A percentile compares a stretch with the other conserved stretches of the same genome.
Evolutionary conservation across 2,113 vertebrate genomes (phyloP).

Genomic region (Actenoides hombroni): DNA sequence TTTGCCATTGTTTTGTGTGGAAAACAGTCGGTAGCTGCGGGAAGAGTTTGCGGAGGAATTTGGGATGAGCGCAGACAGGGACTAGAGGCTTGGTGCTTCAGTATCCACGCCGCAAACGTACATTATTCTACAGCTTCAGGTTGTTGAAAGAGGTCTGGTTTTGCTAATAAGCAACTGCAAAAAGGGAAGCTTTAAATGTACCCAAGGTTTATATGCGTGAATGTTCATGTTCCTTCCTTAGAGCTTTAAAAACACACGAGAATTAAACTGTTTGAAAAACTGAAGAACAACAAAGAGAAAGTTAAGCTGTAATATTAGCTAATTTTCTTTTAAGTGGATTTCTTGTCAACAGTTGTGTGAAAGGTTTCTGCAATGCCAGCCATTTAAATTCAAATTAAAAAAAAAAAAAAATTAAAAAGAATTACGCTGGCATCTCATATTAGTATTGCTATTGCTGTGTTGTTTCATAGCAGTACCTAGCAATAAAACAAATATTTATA

Average conservation of each 20-base stretch:
- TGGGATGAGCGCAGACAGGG: neutral
- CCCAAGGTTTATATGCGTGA: neutral
- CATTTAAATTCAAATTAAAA: neutral
- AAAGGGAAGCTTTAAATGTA: neutral
- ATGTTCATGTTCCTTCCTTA: neutral
- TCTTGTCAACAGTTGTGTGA: neutral
- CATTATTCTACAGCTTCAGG: neutral
- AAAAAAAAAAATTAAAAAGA: neutral
- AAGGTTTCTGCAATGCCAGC: neutral
- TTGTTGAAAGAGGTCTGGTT: neutral
- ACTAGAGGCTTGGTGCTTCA: neutral
- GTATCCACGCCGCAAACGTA: accelerated
- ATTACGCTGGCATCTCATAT: neutral
- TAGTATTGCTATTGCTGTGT: neutral
- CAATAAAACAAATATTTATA: constrained; percentile 63
- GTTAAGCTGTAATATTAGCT: neutral
- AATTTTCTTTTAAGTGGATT: neutral
- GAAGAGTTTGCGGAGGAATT: neutral
- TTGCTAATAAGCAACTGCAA: neutral
- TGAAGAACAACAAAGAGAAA: neutral
- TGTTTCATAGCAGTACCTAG: constrained; percentile 37
- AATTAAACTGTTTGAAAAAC: neutral
- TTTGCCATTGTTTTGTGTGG: neutral
- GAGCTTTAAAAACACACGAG: neutral
- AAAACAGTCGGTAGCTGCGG: neutral